A percentile compares a stretch with the other conserved stretches of the same genome.
phyloP scores from a whole-genome alignment of 2,113 vertebrate species.

The Rhineura floridana region DNA sequence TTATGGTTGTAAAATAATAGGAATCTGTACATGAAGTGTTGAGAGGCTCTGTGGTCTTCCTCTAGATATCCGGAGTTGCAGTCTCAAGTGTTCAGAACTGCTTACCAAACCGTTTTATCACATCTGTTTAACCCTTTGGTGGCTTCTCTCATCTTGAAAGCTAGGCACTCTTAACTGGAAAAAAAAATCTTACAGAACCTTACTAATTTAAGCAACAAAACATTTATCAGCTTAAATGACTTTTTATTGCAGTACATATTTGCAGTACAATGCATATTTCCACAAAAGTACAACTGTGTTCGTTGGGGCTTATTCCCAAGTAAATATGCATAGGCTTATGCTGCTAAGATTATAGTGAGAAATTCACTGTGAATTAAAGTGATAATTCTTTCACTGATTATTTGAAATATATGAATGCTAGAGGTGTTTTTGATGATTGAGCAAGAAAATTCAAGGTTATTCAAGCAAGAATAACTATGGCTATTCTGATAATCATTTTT shows the following conservation, averaged over 20 bases:
- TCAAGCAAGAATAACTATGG: too few species aligned
- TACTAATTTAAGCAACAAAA: neutral
- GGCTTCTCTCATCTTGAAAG: neutral
- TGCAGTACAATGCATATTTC: neutral
- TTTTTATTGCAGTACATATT: neutral
- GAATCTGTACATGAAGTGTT: neutral
- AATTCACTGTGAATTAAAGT: neutral
- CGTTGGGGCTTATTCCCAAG: neutral
- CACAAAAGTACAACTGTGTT: neutral
- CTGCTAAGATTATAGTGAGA: neutral
- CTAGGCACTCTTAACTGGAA: neutral
- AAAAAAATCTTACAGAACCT: neutral
- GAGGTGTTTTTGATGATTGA: neutral
- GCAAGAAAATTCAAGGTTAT: neutral
- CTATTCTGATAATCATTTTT: too few species aligned
- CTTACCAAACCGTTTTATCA: neutral
- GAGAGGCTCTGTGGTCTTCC: fast-evolving
- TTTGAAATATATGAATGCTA: neutral
- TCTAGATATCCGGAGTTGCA: neutral
- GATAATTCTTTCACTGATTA: neutral
- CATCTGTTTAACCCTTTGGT: neutral
- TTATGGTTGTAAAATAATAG: neutral
- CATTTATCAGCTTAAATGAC: neutral
- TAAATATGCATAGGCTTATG: neutral
- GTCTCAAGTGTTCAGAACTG: neutral